Evolutionary conservation across 2,888 invertebrate species (phyloP), one percentile per base, ranked within the genome.

Genomic region (Onthophagus sagittarius): DNA sequence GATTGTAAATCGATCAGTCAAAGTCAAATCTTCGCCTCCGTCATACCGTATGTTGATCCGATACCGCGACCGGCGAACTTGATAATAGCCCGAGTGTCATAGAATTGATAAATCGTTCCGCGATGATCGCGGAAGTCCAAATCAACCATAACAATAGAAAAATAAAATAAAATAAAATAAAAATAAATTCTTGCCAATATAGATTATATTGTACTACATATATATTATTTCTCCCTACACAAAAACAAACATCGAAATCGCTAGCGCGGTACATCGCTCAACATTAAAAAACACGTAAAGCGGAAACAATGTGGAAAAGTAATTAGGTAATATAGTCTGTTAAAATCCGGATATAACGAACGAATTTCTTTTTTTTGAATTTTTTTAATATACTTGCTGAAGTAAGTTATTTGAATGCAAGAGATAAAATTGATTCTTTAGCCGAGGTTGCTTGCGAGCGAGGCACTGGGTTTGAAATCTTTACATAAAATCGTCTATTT

Each of bases 281-380:
- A 67, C 67, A 67, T 67, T 32, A 67, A 67, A 67, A 67, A 67
- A 67, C 67, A 67, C 31, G 15, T 67, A 67, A 67, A 67, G 67
- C 67, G 67, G 31, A 31, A 67, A 15, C 23, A n/a, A 67, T 31
- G 23, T 67, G 14, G 23, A 64, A 64, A 64, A 23, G 3, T 3
- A 23, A 23, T 23, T 23, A 23, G 1, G 3, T 23, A 23, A 3
- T 23, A 23, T 3, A 23, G 23, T 23, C n/a, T n/a, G n/a, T n/a
- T n/a, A 23, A 23, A 23, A 1, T 23, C 3, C 23, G 23, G 23
- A 23, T 23, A 23, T 23, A 23, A 23, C 23, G 23, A 23, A 23
- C 23, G 3, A 23, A 3, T 23, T 23, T n/a, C n/a, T n/a, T 3
- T 23, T 2, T 2, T 23, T 2, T 23, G 23, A 2, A 23, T 23